Evolutionary conservation across 2,797 vertebrate genomes (phyloP), one percentile per base, ranked within the genome.

Genomic region (Cossypha caffra): DNA sequence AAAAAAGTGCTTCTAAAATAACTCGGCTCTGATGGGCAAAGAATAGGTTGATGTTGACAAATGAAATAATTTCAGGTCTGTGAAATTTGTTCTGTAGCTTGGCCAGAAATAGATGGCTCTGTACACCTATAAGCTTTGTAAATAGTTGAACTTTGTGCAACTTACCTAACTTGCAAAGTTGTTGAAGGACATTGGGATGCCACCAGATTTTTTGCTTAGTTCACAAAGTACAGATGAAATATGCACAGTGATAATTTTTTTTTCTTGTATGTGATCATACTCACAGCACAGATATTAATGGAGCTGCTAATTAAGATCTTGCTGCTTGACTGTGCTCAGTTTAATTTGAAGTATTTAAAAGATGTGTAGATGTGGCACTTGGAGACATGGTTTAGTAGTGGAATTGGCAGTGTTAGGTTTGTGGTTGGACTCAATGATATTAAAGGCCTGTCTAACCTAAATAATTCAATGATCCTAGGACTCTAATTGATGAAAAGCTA

Each of bases 401-500:
- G 51, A 68, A 62, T 80, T 58, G 16, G n/a, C 59, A 76, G 59
- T 13, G 14, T 67, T 63, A 72, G 18, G 14, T 67, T 79, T 76
- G 42, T 9, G 3, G 48, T 42, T 59, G 40, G 33, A 83, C 29
- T 68, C 5, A 3, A 35, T 82, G n/a, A 29, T 74, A 35, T 67
- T 83, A 42, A 86, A 91, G 68, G 14, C 81, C 42, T 72, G 84
- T 84, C 37, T 31, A 69, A 55, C 20, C 42, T 84, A 68, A 89
- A 51, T 51, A 59, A 72, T 76, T 72, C 45, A 58, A 5, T 47
- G 42, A 76, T 73, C 68, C 18, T 86, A 23, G 63, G 20, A 50
- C 63, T 86, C 23, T 86, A 86, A 80, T 57, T 94, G 89, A 85
- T 87, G 52, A 83, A 92, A 85, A 71, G n/a, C 43, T 89, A 45